A percentile compares a stretch with the other conserved stretches of the same genome.
Conservation (phyloP, 2,113 vertebrate species). For the Puntigrus tetrazona region DNA sequence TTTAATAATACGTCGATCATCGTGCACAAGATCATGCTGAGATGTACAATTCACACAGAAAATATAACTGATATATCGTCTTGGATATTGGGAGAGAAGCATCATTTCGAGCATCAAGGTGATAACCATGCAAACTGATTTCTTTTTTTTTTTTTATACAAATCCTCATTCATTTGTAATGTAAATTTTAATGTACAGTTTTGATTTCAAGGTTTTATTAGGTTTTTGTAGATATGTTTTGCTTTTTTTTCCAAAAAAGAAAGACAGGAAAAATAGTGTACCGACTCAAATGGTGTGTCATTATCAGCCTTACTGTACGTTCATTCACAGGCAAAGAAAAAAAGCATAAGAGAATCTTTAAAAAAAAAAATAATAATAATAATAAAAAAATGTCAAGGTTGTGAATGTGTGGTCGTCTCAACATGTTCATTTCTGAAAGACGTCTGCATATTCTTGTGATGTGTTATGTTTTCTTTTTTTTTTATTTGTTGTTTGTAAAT, state of each 20-base stretch:
- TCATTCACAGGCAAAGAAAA: slow-evolving; percentile 67
- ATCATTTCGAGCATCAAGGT: slow-evolving; percentile 72
- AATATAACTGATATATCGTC: slow-evolving; percentile 19
- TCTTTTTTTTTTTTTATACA: slow-evolving; percentile 73
- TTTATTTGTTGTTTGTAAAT: slow-evolving; percentile 74
- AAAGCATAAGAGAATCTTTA: slow-evolving; percentile 54
- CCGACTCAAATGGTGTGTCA: slow-evolving; percentile 75
- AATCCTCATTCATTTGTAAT: slow-evolving; percentile 76
- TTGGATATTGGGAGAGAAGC: slow-evolving; percentile 50
- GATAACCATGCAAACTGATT: slow-evolving; percentile 77
- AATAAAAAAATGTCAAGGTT: slow-evolving; percentile 57
- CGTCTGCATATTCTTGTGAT: slow-evolving; percentile 84
- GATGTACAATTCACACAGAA: slow-evolving; percentile 52
- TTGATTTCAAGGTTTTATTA: slow-evolving; percentile 93
- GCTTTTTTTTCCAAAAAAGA: slow-evolving; percentile 81
- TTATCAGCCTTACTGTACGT: slow-evolving; percentile 80
- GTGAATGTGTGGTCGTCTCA: slow-evolving; percentile 61
- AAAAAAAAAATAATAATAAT: slow-evolving; percentile 60
- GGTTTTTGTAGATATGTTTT: slow-evolving; percentile 90
- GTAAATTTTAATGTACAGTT: slow-evolving; percentile 99
- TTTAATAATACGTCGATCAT: slow-evolving; percentile 42
- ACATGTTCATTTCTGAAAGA: slow-evolving; percentile 67
- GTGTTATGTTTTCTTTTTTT: slow-evolving; percentile 57
- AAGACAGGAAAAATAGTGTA: slow-evolving; percentile 58
- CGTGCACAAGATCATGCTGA: slow-evolving; percentile 57